These are phyloP conservation scores for Eulemur rubriventer DNA, from an alignment of 2,797 vertebrate genomes.

Conservation along the genomic window DNA sequence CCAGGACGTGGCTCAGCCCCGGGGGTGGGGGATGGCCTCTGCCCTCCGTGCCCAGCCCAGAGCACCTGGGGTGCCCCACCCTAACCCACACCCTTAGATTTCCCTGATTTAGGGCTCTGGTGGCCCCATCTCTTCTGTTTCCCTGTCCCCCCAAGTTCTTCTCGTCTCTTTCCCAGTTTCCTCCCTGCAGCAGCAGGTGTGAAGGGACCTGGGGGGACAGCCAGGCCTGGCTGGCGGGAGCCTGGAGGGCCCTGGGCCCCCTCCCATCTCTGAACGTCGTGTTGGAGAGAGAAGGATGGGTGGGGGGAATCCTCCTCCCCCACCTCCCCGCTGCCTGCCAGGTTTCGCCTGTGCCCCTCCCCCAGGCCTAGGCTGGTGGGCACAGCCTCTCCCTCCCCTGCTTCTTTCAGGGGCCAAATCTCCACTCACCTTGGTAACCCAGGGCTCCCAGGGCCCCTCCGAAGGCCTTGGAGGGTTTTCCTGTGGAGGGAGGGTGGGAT, in stretches of 20 bases:
- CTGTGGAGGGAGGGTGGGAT: constrained; percentile 79
- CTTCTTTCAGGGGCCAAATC: background rate
- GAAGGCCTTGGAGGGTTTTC: constrained; percentile 93
- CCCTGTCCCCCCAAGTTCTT: too few relatives aligned
- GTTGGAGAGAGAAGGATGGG: background rate
- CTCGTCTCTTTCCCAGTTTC: background rate
- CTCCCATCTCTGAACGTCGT: background rate
- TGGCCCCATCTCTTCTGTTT: background rate
- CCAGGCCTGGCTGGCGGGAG: background rate
- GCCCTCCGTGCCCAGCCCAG: background rate
- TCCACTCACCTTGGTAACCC: constrained; percentile 89
- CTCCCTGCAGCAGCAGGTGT: background rate
- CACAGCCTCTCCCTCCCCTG: too few relatives aligned
- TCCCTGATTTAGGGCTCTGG: too few relatives aligned
- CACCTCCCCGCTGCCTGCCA: background rate
- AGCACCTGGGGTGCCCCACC: background rate
- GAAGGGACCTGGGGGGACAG: background rate
- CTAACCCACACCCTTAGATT: background rate
- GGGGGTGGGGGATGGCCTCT: background rate
- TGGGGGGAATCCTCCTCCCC: background rate
- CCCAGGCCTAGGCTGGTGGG: background rate
- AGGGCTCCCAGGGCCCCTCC: constrained; percentile 91
- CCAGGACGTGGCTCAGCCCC: background rate
- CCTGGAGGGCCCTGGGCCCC: background rate
- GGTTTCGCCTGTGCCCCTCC: background rate